Percentiles rank a stretch among this genome's conserved stretches.
These are phyloP conservation scores for Listronotus bonariensis DNA, from an alignment of 1,140 invertebrate genomes.

Conservation along the genomic window DNA sequence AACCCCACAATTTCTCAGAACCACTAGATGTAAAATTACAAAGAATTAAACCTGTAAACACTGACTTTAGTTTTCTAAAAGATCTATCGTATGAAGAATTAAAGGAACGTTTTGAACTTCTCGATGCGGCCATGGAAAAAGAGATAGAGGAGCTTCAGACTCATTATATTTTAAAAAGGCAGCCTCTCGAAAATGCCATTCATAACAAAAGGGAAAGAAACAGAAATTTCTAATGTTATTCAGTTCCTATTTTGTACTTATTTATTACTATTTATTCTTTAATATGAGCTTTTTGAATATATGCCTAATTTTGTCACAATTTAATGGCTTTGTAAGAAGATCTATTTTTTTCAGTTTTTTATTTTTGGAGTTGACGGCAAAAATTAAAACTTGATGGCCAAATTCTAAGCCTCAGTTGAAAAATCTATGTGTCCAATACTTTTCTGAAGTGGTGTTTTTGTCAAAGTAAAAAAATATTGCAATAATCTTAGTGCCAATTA, in stretches of 20 bases:
- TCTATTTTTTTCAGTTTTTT: no score
- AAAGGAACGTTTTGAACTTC: constrained; percentile 83
- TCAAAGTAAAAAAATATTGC: no score
- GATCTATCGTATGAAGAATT: constrained; percentile 87
- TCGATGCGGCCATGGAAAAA: constrained; percentile 97
- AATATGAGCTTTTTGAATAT: not conserved
- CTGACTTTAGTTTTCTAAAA: constrained; percentile 45
- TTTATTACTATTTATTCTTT: not conserved
- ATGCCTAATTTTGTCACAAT: not conserved
- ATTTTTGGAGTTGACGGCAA: no score
- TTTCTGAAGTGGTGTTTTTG: no score
- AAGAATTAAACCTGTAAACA: constrained; percentile 39
- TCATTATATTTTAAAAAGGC: constrained; percentile 95
- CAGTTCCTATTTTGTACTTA: no score
- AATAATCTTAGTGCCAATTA: no score
- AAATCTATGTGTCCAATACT: no score
- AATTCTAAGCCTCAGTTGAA: no score
- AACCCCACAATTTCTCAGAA: constrained; percentile 18
- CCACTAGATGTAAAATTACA: constrained; percentile 38
- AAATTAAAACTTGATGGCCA: no score
- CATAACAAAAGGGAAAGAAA: constrained; percentile 61
- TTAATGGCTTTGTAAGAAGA: not conserved
- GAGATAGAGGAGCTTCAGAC: constrained; percentile 95
- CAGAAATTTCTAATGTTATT: constrained; percentile 36
- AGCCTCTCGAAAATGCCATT: constrained; percentile 98